Evolutionary conservation across 2,797 vertebrate genomes (phyloP), one percentile per base, ranked within the genome.

Genomic region (Eutrigla gurnardus): DNA sequence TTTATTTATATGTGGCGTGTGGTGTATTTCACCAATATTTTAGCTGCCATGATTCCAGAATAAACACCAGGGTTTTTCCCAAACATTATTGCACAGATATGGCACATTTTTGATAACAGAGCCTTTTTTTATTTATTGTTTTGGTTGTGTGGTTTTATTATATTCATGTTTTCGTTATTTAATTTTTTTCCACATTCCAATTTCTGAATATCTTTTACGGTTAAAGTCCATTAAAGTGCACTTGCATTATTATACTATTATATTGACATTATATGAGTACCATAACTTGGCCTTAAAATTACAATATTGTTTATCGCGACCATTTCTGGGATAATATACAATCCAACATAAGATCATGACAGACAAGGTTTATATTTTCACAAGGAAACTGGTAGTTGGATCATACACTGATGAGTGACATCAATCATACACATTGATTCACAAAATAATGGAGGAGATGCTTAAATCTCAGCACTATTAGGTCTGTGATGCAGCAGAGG

Each of bases 401-500:
- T 93, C 91, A 76, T 92, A 70, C 71, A 68, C 76, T 32, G 47
- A 78, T 70, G 71, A 80, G 54, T 81, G 75, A 64, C 59, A 59
- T 65, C 0, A 12, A 7, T 5, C 64, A 15, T 57, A 15, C 54
- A 63, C 35, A 67, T 73, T 72, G 15, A 76, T 61, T 74, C 57
- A 86, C 40, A 79, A 73, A 75, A 65, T 40, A 43, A 49, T 35
- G 46, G 72, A 72, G 77, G 73, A 9, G 54, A 73, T 67, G 10
- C 25, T 72, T 49, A 59, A 58, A 54, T 75, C 72, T 74, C 33
- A 61, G 54, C 89, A 85, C 90, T 93, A 95, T 95, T 92, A 93
- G 91, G 92, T 88, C 91, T 91, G 93, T 96, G 96, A 97, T 96
- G 92, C 94, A 96, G 95, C 93, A 91, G 10, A 91, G 88, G 85